phyloP scores from a whole-genome alignment of 2,797 vertebrate species.

The Philypnodon macrostomus region DNA sequence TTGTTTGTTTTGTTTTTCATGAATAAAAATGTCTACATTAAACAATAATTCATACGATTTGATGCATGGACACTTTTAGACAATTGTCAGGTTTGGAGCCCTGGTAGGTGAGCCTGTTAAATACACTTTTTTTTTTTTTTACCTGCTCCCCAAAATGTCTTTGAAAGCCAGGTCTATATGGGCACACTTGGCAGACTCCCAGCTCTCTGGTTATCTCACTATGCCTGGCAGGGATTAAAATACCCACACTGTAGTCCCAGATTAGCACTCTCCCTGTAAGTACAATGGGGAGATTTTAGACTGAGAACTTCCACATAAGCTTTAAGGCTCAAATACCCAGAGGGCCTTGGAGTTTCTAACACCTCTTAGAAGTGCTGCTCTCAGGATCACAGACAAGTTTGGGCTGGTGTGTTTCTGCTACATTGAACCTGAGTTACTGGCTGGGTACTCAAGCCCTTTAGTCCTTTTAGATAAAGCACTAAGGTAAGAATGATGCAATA shows the following conservation, averaged over 20 bases:
- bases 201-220: conserved; percentile 53
- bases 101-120: too few species aligned
- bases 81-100: too few species aligned
- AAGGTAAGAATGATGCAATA: background rate
- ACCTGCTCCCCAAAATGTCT: too few species aligned
- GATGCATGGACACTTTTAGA: too few species aligned
- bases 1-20: too few species aligned
- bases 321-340: conserved; percentile 43
- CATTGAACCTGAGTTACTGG: conserved; percentile 43
- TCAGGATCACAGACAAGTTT: conserved; percentile 29
- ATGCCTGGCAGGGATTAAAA: conserved; percentile 66
- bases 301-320: conserved; percentile 54
- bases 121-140: too few species aligned
- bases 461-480: conserved; percentile 40
- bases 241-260: conserved; percentile 55
- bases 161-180: too few species aligned
- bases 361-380: conserved; percentile 46
- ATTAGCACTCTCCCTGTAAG: conserved; percentile 52
- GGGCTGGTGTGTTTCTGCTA: conserved; percentile 42
- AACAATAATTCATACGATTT: too few species aligned
- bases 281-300: conserved; percentile 52
- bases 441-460: conserved; percentile 33
- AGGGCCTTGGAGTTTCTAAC: conserved; percentile 45
- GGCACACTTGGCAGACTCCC: conserved; percentile 16
- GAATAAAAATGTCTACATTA: too few species aligned